A percentile compares a stretch with the other conserved stretches of the same genome.
Evolutionary conservation across 92 coral and sea anemone genomes (phyloP).

Genomic region (Palythoa grandis): DNA sequence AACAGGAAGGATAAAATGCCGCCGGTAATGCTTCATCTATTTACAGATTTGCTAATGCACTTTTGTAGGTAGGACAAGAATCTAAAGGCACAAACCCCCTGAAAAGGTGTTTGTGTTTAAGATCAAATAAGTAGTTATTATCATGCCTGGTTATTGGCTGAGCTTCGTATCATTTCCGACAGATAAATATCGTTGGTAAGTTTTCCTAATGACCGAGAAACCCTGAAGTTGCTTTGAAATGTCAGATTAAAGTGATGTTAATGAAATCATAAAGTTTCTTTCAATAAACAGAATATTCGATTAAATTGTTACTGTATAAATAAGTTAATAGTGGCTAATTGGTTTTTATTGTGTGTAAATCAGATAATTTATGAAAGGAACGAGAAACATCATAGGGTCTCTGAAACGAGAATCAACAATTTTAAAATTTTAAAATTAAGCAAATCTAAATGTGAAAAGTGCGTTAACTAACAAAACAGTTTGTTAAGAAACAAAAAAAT

Average conservation of each 20-base stretch:
- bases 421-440: background rate
- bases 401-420: conserved; percentile 23
- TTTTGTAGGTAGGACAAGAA: conserved; percentile 30
- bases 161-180: conserved; percentile 41
- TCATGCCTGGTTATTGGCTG: conserved; percentile 29
- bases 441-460: background rate
- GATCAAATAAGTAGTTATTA: conserved; percentile 41
- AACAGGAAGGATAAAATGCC: conserved; percentile 49
- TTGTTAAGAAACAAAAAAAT: background rate
- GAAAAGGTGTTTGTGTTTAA: conserved; percentile 43
- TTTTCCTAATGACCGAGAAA: conserved; percentile 39
- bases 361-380: conserved; percentile 71
- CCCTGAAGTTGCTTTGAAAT: conserved; percentile 19
- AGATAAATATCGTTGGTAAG: conserved; percentile 36
- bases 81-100: conserved; percentile 32
- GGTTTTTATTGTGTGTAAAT: conserved; percentile 71
- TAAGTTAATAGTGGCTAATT: conserved; percentile 70
- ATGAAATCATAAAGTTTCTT: conserved; percentile 35
- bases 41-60: conserved; percentile 41
- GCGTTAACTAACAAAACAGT: background rate
- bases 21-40: conserved; percentile 19
- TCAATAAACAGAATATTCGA: conserved; percentile 28
- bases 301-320: conserved; percentile 76
- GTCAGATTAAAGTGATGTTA: conserved; percentile 34
- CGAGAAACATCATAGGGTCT: conserved; percentile 50